phyloP scores from a whole-genome alignment of 2,113 vertebrate genomes.

The Passer montanus region DNA sequence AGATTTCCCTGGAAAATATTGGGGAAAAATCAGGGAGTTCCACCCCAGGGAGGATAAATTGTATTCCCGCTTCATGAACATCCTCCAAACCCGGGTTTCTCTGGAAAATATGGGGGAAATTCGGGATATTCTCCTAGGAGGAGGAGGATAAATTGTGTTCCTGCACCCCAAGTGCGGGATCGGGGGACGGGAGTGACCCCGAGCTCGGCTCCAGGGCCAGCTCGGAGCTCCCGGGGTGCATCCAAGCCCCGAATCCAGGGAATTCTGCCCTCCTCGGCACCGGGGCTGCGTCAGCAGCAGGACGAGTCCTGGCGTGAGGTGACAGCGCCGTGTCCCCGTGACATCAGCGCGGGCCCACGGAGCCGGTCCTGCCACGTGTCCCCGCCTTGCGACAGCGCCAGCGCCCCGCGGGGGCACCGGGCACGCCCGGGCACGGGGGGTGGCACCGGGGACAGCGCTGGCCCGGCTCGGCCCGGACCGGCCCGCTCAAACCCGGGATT shows the following conservation, averaged over 20 bases:
- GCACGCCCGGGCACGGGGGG: neutral
- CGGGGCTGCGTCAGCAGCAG: neutral
- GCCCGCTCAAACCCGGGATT: neutral
- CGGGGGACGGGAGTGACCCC: too few relatives aligned
- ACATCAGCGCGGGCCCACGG: neutral
- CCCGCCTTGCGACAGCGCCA: neutral
- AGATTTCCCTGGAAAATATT: neutral
- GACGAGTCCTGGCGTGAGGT: neutral
- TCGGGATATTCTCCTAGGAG: neutral
- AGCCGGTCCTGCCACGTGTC: neutral
- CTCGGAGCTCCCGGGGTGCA: neutral
- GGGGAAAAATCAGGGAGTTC: neutral
- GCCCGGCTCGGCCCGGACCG: too few relatives aligned
- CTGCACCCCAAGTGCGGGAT: neutral
- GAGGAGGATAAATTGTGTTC: neutral
- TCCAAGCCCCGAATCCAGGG: neutral
- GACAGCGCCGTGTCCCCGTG: neutral
- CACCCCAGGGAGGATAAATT: neutral
- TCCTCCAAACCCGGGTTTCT: neutral
- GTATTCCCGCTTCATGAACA: accelerated
- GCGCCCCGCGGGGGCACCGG: neutral
- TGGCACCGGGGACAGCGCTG: neutral
- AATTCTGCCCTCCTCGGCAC: neutral
- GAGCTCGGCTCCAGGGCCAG: neutral
- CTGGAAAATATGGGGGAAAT: neutral